Base-by-base conservation (phyloP, 2,888 invertebrate species). In the Pachymerium ferrugineum region DNA sequence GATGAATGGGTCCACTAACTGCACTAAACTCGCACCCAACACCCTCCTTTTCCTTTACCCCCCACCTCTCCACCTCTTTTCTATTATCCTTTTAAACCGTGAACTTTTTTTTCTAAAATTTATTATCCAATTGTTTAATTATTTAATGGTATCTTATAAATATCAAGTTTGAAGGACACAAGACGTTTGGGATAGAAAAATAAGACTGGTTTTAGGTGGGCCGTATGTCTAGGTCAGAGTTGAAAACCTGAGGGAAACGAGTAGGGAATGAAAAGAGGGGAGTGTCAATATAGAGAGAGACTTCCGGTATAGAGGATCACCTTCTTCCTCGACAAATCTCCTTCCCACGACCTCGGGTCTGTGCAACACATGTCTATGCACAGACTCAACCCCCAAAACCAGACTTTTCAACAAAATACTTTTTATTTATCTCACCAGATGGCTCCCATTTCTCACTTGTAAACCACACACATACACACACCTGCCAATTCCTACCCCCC, bases 1-100 rank as follows among this genome's bases (percentile, higher is more conserved):
- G 42, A 42, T 42, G 42, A 42, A 42, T 42, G 42, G 42, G 42
- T 42, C 42, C 42, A 42, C 42, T 42, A 42, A 42, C 42, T 42
- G 42, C 42, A 42, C 42, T 42, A 42, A 42, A 42, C 12, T 16
- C 14, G 3, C 42, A 42, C 42, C 42, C 42, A 42, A 3, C 42
- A 42, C 42, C 42, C 42, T 14, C 42, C 42, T 42, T 42, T 42
- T 42, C 42, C 42, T 42, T 42, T 16, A 42, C 42, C 42, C 16
- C 42, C 12, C 12, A 42, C n/a, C 42, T 16, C 42, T 16, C 12
- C 16, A 42, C 42, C n/a, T n/a, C n/a, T 42, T 42, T 42, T 42
- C 42, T 42, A 42, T 42, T 42, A 42, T 42, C 12, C 42, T 42
- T 42, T 42, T 42, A 42, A 42, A 42, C n/a, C 42, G 42, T 42